Evolutionary conservation across 2,113 vertebrate species (phyloP), one percentile per base, ranked within the genome.

Genomic region (Xiphorhynchus elegans): DNA sequence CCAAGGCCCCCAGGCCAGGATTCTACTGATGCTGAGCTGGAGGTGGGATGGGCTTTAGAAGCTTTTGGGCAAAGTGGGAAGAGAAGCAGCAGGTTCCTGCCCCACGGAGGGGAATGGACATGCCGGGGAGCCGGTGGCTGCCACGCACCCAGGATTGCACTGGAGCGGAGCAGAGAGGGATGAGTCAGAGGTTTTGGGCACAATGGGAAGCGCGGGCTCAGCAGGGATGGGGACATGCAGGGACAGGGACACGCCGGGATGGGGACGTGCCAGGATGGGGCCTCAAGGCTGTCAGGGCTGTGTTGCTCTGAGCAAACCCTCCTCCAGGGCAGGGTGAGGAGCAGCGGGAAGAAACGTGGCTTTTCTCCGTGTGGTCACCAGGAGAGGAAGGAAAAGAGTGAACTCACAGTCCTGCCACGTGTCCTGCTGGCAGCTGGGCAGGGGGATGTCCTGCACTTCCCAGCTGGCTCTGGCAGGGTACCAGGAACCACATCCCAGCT

Each of bases 191-290:
- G 4, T 62, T 70, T 94, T 2, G 8, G 46, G 63, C 75, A 94
- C 88, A 97, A 97, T 62, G 82, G 90, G 95, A 96, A 96, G 82
- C 20, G 47, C 47, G 11, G 79, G 92, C 90, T 96, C 96, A 97
- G 96, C 94, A 95, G 56, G 39, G 67, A 73, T 3, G 1, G 82
- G 81, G 89, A 83, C 29, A 17, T 8, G 44, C 20, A 17, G 58
- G 66, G 70, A 35, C 19, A 14, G 77, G 58, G 75, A 84, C 24
- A 3, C 0, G 55, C 44, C 2, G 17, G 31, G 39, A 29, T 18
- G n/a, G 73, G 64, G 67, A 56, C 3, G 13, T 37, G 74, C 13
- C 8, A 2, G 37, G n/a, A 83, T 39, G 44, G 28, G 84, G 50
- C 62, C 63, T 46, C 6, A 4, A 60, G 67, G 89, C 59, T 12